Percentiles rank a stretch among this genome's conserved stretches.
Conservation (phyloP, 2,113 vertebrate species). For the Aldabrachelys gigantea region DNA sequence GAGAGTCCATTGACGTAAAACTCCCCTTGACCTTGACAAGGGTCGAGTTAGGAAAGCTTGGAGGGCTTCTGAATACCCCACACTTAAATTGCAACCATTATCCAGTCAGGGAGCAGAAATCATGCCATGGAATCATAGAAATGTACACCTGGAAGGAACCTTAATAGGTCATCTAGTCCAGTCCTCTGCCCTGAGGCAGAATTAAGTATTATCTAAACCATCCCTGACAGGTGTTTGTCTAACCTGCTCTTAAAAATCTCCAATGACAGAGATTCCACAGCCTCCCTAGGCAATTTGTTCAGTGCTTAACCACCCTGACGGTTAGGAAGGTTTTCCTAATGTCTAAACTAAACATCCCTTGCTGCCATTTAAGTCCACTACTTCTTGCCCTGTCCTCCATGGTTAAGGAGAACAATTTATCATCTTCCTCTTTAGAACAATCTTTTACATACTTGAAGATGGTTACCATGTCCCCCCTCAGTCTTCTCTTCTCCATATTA, state of each 20-base stretch:
- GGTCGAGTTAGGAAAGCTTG: not conserved
- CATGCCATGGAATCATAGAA: fast-evolving
- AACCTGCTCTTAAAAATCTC: not conserved
- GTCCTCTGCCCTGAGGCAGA: too few relatives aligned
- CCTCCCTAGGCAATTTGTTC: not conserved
- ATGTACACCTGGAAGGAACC: not conserved
- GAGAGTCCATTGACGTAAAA: fast-evolving
- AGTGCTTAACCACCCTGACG: not conserved
- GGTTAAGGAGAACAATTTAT: not conserved
- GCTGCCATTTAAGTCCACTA: not conserved
- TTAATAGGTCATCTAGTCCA: too few relatives aligned
- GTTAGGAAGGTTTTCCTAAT: not conserved
- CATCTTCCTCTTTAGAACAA: not conserved
- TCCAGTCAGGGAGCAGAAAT: not conserved
- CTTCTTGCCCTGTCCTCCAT: not conserved
- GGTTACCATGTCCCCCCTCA: not conserved
- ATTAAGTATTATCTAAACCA: not conserved
- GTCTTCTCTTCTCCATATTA: not conserved
- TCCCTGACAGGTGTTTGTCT: not conserved
- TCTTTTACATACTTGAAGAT: not conserved
- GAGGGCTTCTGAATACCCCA: not conserved
- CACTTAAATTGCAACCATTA: not conserved
- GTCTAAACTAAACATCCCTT: not conserved
- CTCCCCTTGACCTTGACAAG: not conserved
- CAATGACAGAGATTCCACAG: not conserved